Conservation (phyloP, 1,140 invertebrate species). For the Pararge aegeria region DNA sequence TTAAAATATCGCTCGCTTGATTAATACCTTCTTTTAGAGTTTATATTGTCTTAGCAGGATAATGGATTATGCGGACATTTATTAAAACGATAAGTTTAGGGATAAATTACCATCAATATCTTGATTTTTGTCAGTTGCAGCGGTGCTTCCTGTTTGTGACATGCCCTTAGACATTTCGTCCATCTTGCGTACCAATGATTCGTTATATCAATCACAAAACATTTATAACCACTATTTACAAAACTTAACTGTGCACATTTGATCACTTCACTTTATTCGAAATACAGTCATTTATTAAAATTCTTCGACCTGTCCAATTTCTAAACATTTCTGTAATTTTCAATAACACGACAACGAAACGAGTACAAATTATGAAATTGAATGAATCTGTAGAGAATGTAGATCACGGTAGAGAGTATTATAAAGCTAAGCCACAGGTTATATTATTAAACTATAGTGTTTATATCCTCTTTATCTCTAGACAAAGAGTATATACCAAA, state of each 20-base stretch:
- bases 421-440: too few species aligned
- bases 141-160: slow-evolving; percentile 77
- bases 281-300: slow-evolving; percentile 56
- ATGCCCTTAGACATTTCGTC: slow-evolving; percentile 79
- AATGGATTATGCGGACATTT: not conserved
- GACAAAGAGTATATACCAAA: too few species aligned
- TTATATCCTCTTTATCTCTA: too few species aligned
- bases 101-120: slow-evolving; percentile 67
- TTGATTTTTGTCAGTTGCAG: slow-evolving; percentile 74
- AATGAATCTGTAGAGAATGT: slow-evolving; percentile 8
- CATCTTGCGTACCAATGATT: slow-evolving; percentile 75
- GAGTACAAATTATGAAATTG: slow-evolving; percentile 28
- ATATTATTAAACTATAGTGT: too few species aligned
- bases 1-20: not conserved
- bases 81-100: not conserved
- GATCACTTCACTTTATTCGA: slow-evolving; percentile 51
- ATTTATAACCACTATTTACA: slow-evolving; percentile 61
- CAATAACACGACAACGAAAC: slow-evolving; percentile 48
- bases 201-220: slow-evolving; percentile 74
- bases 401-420: not conserved
- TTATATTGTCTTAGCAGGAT: not conserved
- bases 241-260: slow-evolving; percentile 41
- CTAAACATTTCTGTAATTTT: slow-evolving; percentile 66
- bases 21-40: not conserved
- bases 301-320: slow-evolving; percentile 56